These are phyloP conservation scores for Cydia strobilella DNA, from an alignment of 1,140 invertebrate species.

Conservation along the genomic window DNA sequence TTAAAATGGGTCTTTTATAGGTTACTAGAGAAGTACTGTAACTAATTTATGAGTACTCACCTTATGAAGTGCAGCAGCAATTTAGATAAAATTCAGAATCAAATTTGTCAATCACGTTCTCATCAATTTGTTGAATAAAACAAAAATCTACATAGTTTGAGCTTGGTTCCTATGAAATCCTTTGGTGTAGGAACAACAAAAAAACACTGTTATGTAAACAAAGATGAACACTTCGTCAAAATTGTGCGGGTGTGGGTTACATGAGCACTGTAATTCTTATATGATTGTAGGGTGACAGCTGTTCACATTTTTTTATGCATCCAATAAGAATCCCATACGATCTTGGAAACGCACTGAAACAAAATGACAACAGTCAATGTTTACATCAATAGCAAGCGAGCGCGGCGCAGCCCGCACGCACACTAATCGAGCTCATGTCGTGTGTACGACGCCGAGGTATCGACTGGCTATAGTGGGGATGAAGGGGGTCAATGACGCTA, in stretches of 20 bases:
- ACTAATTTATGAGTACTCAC: slow-evolving; percentile 26
- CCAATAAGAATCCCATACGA: slow-evolving; percentile 60
- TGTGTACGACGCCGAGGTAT: slow-evolving; percentile 53
- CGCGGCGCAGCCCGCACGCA: slow-evolving; percentile 65
- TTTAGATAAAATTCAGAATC: slow-evolving; percentile 10
- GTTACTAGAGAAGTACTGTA: not conserved
- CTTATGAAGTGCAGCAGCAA: slow-evolving; percentile 5
- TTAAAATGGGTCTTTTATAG: slow-evolving; percentile 16
- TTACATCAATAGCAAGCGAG: slow-evolving; percentile 75
- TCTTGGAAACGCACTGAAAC: slow-evolving; percentile 72
- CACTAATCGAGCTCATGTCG: slow-evolving; percentile 50
- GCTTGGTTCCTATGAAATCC: not conserved
- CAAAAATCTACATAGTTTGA: slow-evolving; percentile 9
- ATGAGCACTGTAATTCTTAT: slow-evolving; percentile 9
- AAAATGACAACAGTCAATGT: slow-evolving; percentile 73
- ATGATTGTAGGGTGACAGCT: slow-evolving; percentile 40
- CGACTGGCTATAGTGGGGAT: slow-evolving; percentile 59
- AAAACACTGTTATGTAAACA: slow-evolving; percentile 34
- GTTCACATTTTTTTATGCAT: slow-evolving; percentile 66
- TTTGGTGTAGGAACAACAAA: slow-evolving; percentile 18
- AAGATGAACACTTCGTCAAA: slow-evolving; percentile 27
- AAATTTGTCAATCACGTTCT: slow-evolving; percentile 2
- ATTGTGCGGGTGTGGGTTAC: slow-evolving; percentile 1
- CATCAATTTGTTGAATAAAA: not conserved
- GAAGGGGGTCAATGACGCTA: slow-evolving; percentile 69